phyloP scores from a whole-genome alignment of 2,113 vertebrate genomes.

The Sorex araneus region DNA sequence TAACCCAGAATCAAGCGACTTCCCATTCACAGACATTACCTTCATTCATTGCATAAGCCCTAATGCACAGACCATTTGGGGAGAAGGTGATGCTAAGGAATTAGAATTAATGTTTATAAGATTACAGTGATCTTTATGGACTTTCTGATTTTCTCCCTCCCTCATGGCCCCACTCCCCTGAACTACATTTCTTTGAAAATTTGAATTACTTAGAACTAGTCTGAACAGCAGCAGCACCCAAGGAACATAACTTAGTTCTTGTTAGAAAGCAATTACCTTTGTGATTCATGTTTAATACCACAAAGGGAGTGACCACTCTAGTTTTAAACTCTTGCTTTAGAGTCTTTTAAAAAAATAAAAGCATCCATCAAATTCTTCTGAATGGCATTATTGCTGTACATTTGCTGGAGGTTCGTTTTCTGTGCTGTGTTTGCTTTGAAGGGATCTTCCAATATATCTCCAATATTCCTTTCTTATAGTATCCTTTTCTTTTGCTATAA shows the following conservation, averaged over 20 bases:
- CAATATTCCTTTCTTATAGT: conserved; percentile 97
- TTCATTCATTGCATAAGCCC: conserved; percentile 63
- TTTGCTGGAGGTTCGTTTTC: conserved; percentile 78
- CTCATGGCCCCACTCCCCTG: neutral
- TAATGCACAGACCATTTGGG: conserved; percentile 1
- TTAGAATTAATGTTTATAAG: conserved; percentile 53
- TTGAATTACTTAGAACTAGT: conserved; percentile 65
- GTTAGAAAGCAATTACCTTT: conserved; percentile 77
- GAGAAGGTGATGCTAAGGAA: neutral
- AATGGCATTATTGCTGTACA: conserved; percentile 81
- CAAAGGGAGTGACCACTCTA: conserved; percentile 47
- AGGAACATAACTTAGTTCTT: conserved; percentile 67
- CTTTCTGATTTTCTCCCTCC: neutral
- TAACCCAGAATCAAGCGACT: conserved; percentile 58
- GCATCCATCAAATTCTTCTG: conserved; percentile 58
- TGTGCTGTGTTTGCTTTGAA: conserved; percentile 92
- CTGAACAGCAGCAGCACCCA: conserved; percentile 67
- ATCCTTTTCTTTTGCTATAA: conserved; percentile 95
- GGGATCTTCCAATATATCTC: conserved; percentile 94
- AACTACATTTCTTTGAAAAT: conserved; percentile 75
- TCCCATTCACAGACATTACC: conserved; percentile 47
- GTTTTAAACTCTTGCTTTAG: conserved; percentile 70
- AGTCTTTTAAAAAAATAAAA: conserved; percentile 77
- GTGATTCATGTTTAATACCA: conserved; percentile 48
- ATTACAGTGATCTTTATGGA: conserved; percentile 65